Base-by-base conservation (phyloP, 53 echinoderm and acorn worm genomes). In the Crossaster papposus region DNA sequence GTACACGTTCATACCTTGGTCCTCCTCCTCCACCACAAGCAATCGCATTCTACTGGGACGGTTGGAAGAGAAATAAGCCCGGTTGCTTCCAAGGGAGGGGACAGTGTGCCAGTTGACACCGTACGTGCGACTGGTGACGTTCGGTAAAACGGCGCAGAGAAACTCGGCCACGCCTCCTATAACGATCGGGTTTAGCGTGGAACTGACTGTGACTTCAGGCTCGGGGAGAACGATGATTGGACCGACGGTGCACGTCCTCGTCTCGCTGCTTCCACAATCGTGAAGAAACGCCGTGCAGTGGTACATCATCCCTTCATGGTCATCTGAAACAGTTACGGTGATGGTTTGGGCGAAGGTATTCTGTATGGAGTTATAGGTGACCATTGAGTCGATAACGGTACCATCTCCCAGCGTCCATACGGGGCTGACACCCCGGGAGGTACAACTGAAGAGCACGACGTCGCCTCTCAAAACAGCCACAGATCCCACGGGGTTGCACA, bases 211-310 rank as follows among this genome's bases (percentile, higher is more conserved):
- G 11, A 87, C 29, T 13, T 30, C 63, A 26, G 76, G 87, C 36
- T 87, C 87, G 8, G 58, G 0, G 23, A 77, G 35, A 13, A 87
- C 64, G 14, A 77, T 72, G 36, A 87, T 87, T 11, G 87, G 87
- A 18, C 87, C 87, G 20, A 87, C 64, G 63, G 87, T 87, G 64
- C 87, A 87, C 15, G 62, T 51, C 1, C 63, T 34, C 5, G 15
- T 44, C 29, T 54, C 0, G 58, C 14, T 20, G 77, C 76, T 28
- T 13, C 4, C 23, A 36, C 87, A 87, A 12, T 14, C 76, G 15
- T 32, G 62, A 2, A 76, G 20, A 54, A 30, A 23, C n/a, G 87
- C 87, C 23, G 58, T 75, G n/a, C 87, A 87, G 7, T 72, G 87
- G 30, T 76, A 87, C 36, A 62, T 63, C 51, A 13, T 26, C 30